These are phyloP conservation scores for Epizoanthus scotinus DNA, from an alignment of 92 coral and sea anemone species.

Conservation along the genomic window DNA sequence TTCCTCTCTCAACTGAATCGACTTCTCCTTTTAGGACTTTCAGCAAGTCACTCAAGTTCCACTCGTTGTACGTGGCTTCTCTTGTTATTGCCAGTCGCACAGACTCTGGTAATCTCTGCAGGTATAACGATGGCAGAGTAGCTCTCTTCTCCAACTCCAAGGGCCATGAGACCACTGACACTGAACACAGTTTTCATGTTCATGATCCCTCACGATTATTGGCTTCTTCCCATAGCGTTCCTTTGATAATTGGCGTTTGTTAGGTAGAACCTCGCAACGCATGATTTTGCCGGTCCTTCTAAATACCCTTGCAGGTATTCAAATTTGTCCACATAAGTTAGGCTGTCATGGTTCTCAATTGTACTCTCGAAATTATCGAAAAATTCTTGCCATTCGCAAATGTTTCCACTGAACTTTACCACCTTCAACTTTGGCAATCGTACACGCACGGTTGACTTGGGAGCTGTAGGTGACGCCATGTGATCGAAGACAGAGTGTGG, in stretches of 20 bases:
- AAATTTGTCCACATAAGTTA: background rate
- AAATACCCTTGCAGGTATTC: constrained; percentile 5
- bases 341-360: constrained; percentile 5
- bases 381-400: constrained; percentile 16
- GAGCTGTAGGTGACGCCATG: no score
- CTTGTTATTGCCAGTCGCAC: background rate
- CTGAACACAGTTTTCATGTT: constrained; percentile 30
- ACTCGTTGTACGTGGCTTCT: constrained; percentile 6
- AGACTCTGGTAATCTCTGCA: background rate
- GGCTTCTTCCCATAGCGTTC: constrained; percentile 31
- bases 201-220: constrained; percentile 50
- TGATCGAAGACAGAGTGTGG: no score
- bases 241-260: constrained; percentile 46
- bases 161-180: constrained; percentile 35
- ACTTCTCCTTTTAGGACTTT: background rate
- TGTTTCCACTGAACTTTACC: no score
- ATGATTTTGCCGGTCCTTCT: constrained; percentile 45
- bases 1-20: background rate
- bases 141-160: background rate
- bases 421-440: no score
- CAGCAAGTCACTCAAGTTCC: constrained; percentile 2
- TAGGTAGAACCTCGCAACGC: constrained; percentile 53
- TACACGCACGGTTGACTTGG: background rate
- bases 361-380: constrained; percentile 57
- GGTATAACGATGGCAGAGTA: constrained; percentile 64